Evolutionary conservation across 2,113 vertebrate species (phyloP).

Genomic region (Lepus europaeus): DNA sequence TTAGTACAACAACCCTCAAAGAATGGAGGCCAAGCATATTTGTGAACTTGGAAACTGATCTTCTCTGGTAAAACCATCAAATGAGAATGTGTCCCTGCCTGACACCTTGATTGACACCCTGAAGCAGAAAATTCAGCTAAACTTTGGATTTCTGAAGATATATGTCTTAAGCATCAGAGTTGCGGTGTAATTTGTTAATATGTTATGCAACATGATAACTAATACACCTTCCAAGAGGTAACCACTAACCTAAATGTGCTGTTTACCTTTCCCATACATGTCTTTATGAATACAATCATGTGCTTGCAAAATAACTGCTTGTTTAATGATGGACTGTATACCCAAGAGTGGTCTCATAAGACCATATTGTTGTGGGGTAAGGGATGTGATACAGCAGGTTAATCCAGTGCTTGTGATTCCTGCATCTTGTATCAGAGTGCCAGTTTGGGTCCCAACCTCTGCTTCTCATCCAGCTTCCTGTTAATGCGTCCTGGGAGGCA

Average conservation of each 20-base stretch:
- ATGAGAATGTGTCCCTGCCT: background rate
- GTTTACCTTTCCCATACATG: background rate
- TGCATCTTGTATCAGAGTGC: too few relatives aligned
- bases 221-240: constrained; percentile 43
- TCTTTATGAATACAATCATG: background rate
- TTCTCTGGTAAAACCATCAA: background rate
- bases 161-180: constrained; percentile 13
- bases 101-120: background rate
- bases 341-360: too few relatives aligned
- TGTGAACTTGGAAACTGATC: constrained; percentile 10
- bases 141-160: constrained; percentile 16
- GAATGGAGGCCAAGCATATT: background rate
- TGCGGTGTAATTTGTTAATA: constrained; percentile 18
- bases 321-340: too few relatives aligned
- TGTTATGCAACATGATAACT: background rate
- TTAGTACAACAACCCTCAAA: background rate
- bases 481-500: too few relatives aligned
- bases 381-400: too few relatives aligned
- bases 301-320: too few relatives aligned
- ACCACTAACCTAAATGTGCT: constrained; percentile 46
- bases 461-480: too few relatives aligned
- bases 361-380: too few relatives aligned
- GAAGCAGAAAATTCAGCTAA: constrained; percentile 21
- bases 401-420: too few relatives aligned
- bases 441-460: too few relatives aligned